Evolutionary conservation across 2,797 vertebrate genomes (phyloP), one percentile per base, ranked within the genome.

Genomic region (Melanotaenia nigrans): DNA sequence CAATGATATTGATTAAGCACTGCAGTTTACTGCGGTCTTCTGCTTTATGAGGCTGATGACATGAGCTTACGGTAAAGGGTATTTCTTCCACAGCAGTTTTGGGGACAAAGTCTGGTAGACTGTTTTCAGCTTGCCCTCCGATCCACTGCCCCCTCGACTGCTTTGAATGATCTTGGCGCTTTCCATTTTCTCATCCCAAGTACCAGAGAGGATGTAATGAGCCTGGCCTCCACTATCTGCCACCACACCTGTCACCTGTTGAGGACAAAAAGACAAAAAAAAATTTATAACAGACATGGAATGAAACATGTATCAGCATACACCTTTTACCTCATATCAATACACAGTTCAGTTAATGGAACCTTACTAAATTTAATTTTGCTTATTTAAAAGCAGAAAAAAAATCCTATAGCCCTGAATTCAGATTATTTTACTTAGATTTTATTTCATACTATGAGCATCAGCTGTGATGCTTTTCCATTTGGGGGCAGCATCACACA

Each of bases 151-250:
- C 4, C 96, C 94, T 0, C 89, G 16, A 85, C 90, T 95, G 84
- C 95, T 95, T 62, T 93, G 92, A 0, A 94, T 66, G 20, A 97
- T 96, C 90, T 95, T 97, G 78, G 96, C 94, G 70, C 96, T 98
- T 84, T 99, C 97, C 81, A 99, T 98, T 87, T 97, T 97, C 80
- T 99, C 98, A 2, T 99, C 98, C 98, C 98, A 99, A 0, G 98
- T 99, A 13, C 98, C 98, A 61, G 96, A 94, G 32, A 99, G 94
- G 68, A 96, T 92, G 77, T 96, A 99, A 85, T 99, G 95, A 55
- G 96, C 95, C 89, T 95, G 96, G 28, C 97, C 95, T 0, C 89
- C 82, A 0, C 91, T 88, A 76, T 99, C 97, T 0, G 93, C 89
- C 87, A 99, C 97, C 81, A 99, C 96, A 2, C 97, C 98, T 0